Evolutionary conservation across 2,113 vertebrate genomes (phyloP).

Genomic region (Aegotheles bennettii): DNA sequence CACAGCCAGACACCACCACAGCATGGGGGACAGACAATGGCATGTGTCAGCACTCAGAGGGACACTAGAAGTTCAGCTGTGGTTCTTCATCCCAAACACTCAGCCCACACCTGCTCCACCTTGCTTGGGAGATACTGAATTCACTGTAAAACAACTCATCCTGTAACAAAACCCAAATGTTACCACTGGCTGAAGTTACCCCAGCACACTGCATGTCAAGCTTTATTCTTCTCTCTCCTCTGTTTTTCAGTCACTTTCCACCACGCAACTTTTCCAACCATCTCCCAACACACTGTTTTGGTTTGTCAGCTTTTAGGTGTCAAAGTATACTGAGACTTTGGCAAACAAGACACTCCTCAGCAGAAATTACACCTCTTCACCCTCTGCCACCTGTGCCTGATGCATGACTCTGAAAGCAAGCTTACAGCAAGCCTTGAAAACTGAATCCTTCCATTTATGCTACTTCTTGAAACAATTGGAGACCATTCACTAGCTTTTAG

Average conservation of each 20-base stretch:
- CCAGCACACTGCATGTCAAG: background rate
- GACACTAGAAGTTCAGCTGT: background rate
- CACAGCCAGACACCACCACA: background rate
- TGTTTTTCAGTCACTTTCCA: background rate
- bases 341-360: background rate
- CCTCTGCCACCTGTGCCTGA: background rate
- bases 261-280: background rate
- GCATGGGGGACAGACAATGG: background rate
- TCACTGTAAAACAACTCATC: background rate
- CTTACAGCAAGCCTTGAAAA: background rate
- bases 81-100: background rate
- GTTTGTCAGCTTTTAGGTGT: background rate
- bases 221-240: background rate
- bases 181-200: background rate
- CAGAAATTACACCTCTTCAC: background rate
- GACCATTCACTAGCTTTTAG: background rate
- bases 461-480: background rate
- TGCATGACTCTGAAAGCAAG: background rate
- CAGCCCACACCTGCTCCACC: background rate
- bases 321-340: background rate
- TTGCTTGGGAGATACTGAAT: background rate
- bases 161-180: fast-evolving
- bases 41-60: background rate
- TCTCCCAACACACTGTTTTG: background rate
- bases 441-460: background rate